Base-by-base conservation (phyloP, 23 tunicate species). In the Styela plicata region DNA sequence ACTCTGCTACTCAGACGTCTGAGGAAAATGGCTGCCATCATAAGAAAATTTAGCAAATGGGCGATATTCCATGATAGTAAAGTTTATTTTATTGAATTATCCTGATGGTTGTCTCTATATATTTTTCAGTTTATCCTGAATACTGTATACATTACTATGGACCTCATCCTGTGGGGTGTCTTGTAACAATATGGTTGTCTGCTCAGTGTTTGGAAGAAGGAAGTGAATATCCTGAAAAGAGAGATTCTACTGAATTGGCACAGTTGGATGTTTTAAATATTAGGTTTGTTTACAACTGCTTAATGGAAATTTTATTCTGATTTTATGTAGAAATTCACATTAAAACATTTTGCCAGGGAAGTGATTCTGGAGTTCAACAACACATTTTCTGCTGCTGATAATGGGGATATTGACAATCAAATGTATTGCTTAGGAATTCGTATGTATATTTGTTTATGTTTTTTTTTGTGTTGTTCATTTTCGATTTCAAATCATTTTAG, bases 391-490 rank as follows among this genome's bases (percentile, higher is more conserved):
- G 24, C 25, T 62, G 33, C 84, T 22, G 84, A 80, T 64, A 18
- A 2, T 67, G 53, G 84, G 1, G 78, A 67, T 67, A 2, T 62
- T 22, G 36, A 23, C 28, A 28, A 20, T 28, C 84, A 80, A 63
- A 53, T 80, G 2, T 29, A 66, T 16, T 80, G 84, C 74, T 80
- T 80, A 26, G 84, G 84, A 65, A 30, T 80, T 29, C 57, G 84
- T 80, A 67, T 66, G 61, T 37, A 24, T 34, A 63, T 26, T 32
- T 81, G n/a, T n/a, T 32, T 27, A 29, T 64, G 33, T 31, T 16
- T n/a, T n/a, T 16, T 35, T 34, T 17, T 22, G 7, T 67, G 31
- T 29, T 27, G 29, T 24, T 24, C 0, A 27, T 0, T 18, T 17
- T 20, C n/a, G n/a, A n/a, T n/a, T n/a, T n/a, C n/a, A n/a, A n/a